Evolutionary conservation across 2,797 vertebrate species (phyloP).

Genomic region (Falco berigora): DNA sequence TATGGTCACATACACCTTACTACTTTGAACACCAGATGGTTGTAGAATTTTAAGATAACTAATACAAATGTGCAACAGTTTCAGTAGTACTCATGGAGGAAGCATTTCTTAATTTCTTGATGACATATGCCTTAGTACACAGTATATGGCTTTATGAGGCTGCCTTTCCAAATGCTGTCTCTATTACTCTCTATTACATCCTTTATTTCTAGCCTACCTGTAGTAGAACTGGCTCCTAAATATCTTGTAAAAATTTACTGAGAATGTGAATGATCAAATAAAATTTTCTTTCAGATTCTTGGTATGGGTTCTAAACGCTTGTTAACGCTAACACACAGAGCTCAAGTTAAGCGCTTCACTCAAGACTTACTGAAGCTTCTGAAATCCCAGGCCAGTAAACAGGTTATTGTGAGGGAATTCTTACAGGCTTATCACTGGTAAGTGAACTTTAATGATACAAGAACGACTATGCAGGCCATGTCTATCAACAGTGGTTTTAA

Average conservation of each 20-base stretch:
- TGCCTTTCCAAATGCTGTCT: neutral
- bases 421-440: slow-evolving; percentile 97
- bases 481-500: neutral
- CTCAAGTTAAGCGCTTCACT: slow-evolving; percentile 96
- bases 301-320: slow-evolving; percentile 94
- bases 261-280: neutral
- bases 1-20: neutral
- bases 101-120: neutral
- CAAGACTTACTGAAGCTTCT: slow-evolving; percentile 95
- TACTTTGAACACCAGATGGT: neutral
- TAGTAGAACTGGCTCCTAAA: neutral
- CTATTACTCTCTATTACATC: neutral
- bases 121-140: neutral
- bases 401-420: slow-evolving; percentile 90
- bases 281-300: slow-evolving; percentile 80
- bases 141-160: neutral
- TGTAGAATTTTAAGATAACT: neutral
- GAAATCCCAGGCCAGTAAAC: slow-evolving; percentile 97
- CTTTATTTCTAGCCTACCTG: neutral
- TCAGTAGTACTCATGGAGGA: rapidly evolving
- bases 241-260: neutral
- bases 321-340: slow-evolving; percentile 91
- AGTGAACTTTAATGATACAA: slow-evolving; percentile 41
- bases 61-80: neutral
- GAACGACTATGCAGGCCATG: neutral